Percentiles rank a stretch among this genome's conserved stretches.
phyloP scores from a whole-genome alignment of 2,888 invertebrate species.

The Liopterus haemorrhoidalis region DNA sequence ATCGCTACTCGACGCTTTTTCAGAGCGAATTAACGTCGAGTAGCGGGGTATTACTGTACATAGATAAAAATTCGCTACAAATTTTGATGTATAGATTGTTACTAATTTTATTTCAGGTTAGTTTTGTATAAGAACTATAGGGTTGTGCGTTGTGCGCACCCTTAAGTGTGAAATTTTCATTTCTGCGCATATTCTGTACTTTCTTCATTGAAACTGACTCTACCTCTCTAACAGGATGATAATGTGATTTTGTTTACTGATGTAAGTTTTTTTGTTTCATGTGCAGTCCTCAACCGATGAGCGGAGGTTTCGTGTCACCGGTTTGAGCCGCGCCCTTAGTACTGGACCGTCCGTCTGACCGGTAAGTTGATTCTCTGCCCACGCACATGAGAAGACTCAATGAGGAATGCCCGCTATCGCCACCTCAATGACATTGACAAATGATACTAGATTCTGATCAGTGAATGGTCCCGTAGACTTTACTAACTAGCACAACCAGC shows the following conservation, averaged over 20 bases:
- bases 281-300: conserved; percentile 66
- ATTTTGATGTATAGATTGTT: no score
- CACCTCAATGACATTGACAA: conserved; percentile 66
- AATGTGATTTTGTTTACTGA: no score
- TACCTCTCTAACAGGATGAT: no score
- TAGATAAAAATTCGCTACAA: no score
- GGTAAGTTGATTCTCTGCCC: conserved; percentile 25
- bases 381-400: conserved; percentile 39
- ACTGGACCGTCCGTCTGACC: conserved; percentile 38
- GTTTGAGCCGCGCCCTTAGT: conserved; percentile 54
- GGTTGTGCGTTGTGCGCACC: conserved; percentile 3
- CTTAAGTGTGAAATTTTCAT: not conserved
- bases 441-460: conserved; percentile 71
- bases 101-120: no score
- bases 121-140: no score
- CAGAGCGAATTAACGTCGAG: no score
- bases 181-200: no score
- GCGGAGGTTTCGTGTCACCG: conserved; percentile 69
- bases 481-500: conserved; percentile 12
- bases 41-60: no score
- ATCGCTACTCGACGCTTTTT: no score
- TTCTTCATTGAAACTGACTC: no score
- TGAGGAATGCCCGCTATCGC: conserved; percentile 48
- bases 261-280: no score
- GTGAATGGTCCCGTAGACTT: conserved; percentile 49